phyloP scores from a whole-genome alignment of 2,888 invertebrate species.

The Heliothis peltigera region DNA sequence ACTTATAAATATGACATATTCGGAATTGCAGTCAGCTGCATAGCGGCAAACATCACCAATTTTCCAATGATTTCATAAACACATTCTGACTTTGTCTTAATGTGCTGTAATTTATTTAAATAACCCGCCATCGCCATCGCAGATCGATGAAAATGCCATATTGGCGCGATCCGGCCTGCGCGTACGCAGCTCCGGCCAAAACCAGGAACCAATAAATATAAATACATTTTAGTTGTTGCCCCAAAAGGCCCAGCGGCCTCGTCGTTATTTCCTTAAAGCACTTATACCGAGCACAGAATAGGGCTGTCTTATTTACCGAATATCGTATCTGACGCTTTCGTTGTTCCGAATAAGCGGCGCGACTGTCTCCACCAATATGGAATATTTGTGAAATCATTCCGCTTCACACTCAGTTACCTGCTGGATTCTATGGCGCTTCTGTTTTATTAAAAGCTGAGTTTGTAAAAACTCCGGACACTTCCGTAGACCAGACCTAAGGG shows the following conservation, averaged over 20 bases:
- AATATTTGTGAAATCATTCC: conserved; percentile 49
- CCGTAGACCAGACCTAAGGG: too few species aligned
- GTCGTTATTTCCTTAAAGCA: conserved; percentile 78
- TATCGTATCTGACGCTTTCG: conserved; percentile 55
- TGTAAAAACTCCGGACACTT: not conserved
- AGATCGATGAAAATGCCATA: conserved; percentile 74
- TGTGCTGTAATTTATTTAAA: conserved; percentile 61
- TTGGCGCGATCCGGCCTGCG: conserved; percentile 60
- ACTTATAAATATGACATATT: conserved; percentile 11
- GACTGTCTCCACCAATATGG: conserved; percentile 47
- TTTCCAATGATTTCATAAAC: conserved; percentile 47
- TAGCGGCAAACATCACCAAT: conserved; percentile 23
- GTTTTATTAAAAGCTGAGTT: conserved; percentile 3
- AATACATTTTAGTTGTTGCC: conserved; percentile 79
- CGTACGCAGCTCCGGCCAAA: conserved; percentile 73
- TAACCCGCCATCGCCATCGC: conserved; percentile 62
- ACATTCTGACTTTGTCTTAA: conserved; percentile 42
- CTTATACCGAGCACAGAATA: conserved; percentile 64
- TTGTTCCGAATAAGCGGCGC: conserved; percentile 51
- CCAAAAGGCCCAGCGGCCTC: conserved; percentile 76
- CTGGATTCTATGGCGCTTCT: conserved; percentile 6
- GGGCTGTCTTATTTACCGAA: conserved; percentile 49
- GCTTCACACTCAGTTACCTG: conserved; percentile 27
- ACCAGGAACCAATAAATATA: conserved; percentile 82
- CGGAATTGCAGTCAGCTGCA: not conserved